Base-by-base conservation (phyloP, 2,888 invertebrate species). In the Bursaphelenchus okinawaensis region DNA sequence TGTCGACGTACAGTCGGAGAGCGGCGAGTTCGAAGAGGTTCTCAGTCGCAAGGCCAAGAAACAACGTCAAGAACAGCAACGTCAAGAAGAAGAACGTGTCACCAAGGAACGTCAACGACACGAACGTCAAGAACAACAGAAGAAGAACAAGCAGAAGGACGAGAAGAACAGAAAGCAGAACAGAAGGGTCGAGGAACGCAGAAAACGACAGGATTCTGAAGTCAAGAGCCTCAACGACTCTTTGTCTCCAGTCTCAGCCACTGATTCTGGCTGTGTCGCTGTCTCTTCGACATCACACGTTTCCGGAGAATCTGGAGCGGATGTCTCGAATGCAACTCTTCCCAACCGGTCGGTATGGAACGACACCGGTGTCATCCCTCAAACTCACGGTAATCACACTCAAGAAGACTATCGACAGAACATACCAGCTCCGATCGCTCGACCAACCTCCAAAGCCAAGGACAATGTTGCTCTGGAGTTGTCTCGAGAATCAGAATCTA, bases 351-450 rank as follows among this genome's bases (percentile, higher is more conserved):
- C 71, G 40, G 73, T 74, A 7, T 74, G 74, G 74, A 74, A 74
- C 59, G 74, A 71, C 50, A 61, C 71, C 55, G 68, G 68, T 31
- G 62, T 68, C 22, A 62, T 60, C 20, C 54, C 65, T 8, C 27
- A 22, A 9, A 26, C 40, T 31, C 60, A 52, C 7, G 23, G 55
- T 50, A 16, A 63, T 2, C 51, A 23, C 50, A 22, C 22, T 22
- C 61, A 60, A 19, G 19, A 59, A n/a, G 62, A 19, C 20, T 20
- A 26, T 22, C 12, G 20, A 6, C 54, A 24, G 20, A 23, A 68
- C 26, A 70, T 75, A 20, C 75, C 75, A 26, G 73, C 75, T 22
- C 75, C 75, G 24, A 76, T 76, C 20, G 76, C 76, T 4, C 60
- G 76, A 22, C 76, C 76, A 26, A 75, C 68, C n/a, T 68, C 55